Conservation (phyloP, 1,140 invertebrate genomes). For the Drosophila pallidifrons region DNA sequence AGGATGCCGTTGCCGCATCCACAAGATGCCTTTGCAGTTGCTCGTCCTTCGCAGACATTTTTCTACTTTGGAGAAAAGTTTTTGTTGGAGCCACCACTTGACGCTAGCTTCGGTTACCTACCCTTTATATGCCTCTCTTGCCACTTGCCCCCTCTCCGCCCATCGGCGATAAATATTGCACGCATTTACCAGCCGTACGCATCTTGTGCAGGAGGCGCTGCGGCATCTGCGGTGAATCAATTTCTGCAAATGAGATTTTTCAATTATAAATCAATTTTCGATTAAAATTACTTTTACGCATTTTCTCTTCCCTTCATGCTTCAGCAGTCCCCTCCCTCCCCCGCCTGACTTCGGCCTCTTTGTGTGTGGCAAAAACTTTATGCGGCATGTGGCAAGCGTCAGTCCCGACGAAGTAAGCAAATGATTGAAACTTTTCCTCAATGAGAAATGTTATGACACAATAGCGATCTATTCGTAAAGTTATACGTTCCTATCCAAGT, state of each 20-base stretch:
- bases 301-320: slow-evolving; percentile 70
- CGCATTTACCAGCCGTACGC: slow-evolving; percentile 55
- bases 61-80: slow-evolving; percentile 71
- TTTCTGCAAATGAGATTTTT: slow-evolving; percentile 84
- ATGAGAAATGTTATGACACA: slow-evolving; percentile 22
- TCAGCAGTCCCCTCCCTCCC: background rate
- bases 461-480: slow-evolving; percentile 8
- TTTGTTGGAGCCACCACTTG: slow-evolving; percentile 78
- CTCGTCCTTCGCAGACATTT: slow-evolving; percentile 72
- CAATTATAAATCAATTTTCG: slow-evolving; percentile 85
- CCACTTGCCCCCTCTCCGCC: slow-evolving; percentile 3
- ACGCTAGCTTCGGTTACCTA: slow-evolving; percentile 67
- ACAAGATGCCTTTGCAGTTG: slow-evolving; percentile 57
- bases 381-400: slow-evolving; percentile 19
- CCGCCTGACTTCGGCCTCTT: slow-evolving; percentile 13
- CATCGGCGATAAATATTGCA: slow-evolving; percentile 75
- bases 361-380: slow-evolving; percentile 51
- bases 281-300: slow-evolving; percentile 84
- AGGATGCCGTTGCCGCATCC: slow-evolving; percentile 34
- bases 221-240: slow-evolving; percentile 83
- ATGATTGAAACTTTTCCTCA: slow-evolving; percentile 1
- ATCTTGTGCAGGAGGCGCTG: slow-evolving; percentile 45
- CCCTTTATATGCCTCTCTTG: slow-evolving; percentile 22
- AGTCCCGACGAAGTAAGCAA: background rate
- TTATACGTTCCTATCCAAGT: background rate